Evolutionary conservation across 2,888 invertebrate species (phyloP).

Genomic region (Muscina levida): DNA sequence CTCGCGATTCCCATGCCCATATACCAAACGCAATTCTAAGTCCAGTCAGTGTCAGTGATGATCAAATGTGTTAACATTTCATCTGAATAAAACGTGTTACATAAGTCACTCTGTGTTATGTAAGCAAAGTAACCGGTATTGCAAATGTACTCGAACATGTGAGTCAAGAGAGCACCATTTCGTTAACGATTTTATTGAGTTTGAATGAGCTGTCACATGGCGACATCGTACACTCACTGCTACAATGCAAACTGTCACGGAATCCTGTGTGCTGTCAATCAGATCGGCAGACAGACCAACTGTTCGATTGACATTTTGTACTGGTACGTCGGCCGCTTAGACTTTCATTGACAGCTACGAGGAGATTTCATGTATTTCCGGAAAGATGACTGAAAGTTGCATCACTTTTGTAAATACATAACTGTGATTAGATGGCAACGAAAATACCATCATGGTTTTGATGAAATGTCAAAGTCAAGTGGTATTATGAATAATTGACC

Average conservation of each 20-base stretch:
- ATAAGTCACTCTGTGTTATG: conserved; percentile 1
- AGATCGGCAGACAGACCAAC: conserved; percentile 1
- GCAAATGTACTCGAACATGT: background rate
- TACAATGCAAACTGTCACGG: conserved; percentile 42
- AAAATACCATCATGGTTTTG: background rate
- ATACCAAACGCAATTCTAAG: background rate
- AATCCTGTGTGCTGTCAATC: conserved; percentile 44
- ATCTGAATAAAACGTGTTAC: conserved; percentile 9
- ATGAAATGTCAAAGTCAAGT: background rate
- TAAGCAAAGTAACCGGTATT: conserved; percentile 16
- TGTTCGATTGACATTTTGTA: conserved; percentile 5
- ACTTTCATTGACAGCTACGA: background rate
- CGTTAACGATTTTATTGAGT: conserved; percentile 36
- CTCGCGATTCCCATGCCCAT: background rate
- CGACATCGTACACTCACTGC: conserved; percentile 13
- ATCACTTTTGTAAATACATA: background rate
- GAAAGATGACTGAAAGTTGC: background rate
- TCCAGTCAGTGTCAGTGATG: conserved; percentile 4
- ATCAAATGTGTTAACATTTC: conserved; percentile 22
- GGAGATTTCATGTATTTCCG: conserved; percentile 1
- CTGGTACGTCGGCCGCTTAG: conserved; percentile 23
- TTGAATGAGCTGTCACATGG: conserved; percentile 45
- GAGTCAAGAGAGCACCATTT: conserved; percentile 3
- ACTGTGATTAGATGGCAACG: no score
- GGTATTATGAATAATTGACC: no score